Evolutionary conservation across 2,888 invertebrate species (phyloP).

Genomic region (Drosophila peninsularis): DNA sequence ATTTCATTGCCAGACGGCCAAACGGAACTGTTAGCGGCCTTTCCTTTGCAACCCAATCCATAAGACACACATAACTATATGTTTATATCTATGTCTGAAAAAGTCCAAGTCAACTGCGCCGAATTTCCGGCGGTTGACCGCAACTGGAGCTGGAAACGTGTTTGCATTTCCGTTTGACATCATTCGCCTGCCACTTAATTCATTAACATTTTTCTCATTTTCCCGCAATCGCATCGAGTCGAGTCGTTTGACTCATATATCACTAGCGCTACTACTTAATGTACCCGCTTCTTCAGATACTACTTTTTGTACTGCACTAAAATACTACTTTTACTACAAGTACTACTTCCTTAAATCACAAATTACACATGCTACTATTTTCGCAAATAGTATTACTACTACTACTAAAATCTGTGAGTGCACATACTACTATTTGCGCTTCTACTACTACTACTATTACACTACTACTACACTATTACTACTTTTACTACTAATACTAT

Average conservation of each 20-base stretch:
- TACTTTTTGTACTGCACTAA: not conserved
- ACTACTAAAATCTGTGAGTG: not conserved
- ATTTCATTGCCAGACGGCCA: constrained; percentile 13
- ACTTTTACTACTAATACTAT: not conserved
- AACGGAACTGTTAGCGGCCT: too few species aligned
- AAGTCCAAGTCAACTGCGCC: constrained; percentile 38
- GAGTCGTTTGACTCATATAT: constrained; percentile 1
- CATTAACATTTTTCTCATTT: constrained; percentile 60
- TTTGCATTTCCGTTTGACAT: constrained; percentile 78
- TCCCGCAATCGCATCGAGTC: constrained; percentile 34
- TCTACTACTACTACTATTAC: not conserved
- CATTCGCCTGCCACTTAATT: constrained; percentile 70
- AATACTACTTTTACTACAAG: not conserved
- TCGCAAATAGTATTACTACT: not conserved
- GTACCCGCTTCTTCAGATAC: not conserved
- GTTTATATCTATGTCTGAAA: not conserved
- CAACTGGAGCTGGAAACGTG: constrained; percentile 60
- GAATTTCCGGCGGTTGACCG: constrained; percentile 50
- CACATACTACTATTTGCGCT: not conserved
- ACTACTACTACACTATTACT: not conserved
- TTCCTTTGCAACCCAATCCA: too few species aligned
- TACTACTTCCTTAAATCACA: not conserved
- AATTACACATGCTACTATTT: not conserved
- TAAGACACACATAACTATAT: constrained; percentile 7
- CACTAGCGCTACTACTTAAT: not conserved